A percentile compares a stretch with the other conserved stretches of the same genome.
Conservation (phyloP, 2,797 vertebrate species). For the Chromobotia macracanthus region DNA sequence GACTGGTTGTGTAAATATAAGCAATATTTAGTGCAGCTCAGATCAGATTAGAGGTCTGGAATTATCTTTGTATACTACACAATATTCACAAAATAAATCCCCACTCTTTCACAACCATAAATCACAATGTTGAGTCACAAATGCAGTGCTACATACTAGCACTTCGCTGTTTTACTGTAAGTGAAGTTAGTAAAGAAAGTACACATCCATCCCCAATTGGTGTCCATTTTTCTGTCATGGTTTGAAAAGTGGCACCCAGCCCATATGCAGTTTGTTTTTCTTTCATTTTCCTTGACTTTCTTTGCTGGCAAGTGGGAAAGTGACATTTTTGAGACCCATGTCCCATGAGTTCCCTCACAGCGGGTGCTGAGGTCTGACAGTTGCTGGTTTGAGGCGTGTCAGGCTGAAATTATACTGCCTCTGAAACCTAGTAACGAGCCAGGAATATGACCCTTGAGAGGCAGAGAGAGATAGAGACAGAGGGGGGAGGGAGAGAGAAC, state of each 20-base stretch:
- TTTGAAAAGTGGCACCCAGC: slow-evolving; percentile 74
- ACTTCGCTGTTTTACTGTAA: slow-evolving; percentile 15
- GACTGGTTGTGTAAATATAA: too few relatives aligned
- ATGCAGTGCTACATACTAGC: background rate
- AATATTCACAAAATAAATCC: too few relatives aligned
- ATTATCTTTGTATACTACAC: too few relatives aligned
- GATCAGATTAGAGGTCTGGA: too few relatives aligned
- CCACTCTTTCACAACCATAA: background rate
- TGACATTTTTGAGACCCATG: slow-evolving; percentile 76
- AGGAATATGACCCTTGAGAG: slow-evolving; percentile 69
- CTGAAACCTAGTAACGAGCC: slow-evolving; percentile 76
- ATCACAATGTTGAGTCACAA: background rate
- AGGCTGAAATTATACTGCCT: slow-evolving; percentile 78
- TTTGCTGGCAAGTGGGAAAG: slow-evolving; percentile 70
- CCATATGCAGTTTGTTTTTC: slow-evolving; percentile 62
- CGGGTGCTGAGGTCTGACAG: slow-evolving; percentile 71
- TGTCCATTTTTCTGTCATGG: slow-evolving; percentile 73
- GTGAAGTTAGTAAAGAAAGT: background rate
- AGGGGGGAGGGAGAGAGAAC: slow-evolving; percentile 63
- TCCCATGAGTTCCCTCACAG: slow-evolving; percentile 70
- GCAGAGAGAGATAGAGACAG: slow-evolving; percentile 66
- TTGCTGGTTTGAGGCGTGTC: slow-evolving; percentile 74
- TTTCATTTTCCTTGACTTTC: slow-evolving; percentile 53
- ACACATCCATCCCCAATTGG: slow-evolving; percentile 42
- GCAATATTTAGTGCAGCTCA: too few relatives aligned